Evolutionary conservation across 2,888 invertebrate species (phyloP), one percentile per base, ranked within the genome.

Genomic region (Hartigia nigra): DNA sequence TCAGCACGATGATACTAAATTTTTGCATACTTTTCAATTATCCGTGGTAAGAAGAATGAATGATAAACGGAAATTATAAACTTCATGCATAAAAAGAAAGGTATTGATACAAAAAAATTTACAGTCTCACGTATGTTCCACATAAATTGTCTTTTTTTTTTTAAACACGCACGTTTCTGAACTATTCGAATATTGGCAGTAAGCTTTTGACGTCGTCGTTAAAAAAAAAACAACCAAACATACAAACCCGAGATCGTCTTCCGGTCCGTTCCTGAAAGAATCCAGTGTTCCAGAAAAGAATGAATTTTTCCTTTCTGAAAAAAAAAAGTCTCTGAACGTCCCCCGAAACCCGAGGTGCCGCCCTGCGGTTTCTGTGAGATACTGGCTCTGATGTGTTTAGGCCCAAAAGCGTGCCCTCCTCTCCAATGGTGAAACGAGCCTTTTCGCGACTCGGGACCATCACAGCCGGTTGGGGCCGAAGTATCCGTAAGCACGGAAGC

Each of bases 361-460:
- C 88, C 84, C 84, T 85, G 88, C 88, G 88, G 85, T 90, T 91
- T 91, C 91, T 91, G 90, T 91, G 91, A 91, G 90, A 90, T 91
- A 91, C 91, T 91, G 89, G 90, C 88, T 91, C 90, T 91, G 86
- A 91, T 89, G 80, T 89, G 90, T 93, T 82, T 93, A 95, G 96
- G 89, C 97, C 97, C 84, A 98, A 98, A 93, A 97, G 97, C 91
- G 98, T 98, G 80, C 98, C 98, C 37, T 97, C 97, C 86, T 97
- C 97, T 74, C 98, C 98, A 39, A 98, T 98, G 97, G 97, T 98
- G 83, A 97, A 97, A 92, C 94, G 98, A 36, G 97, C 98, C 1
- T 97, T 98, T 91, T 97, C 97, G n/a, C 94, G 97, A 31, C 92
- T 98, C 80, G 97, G 97, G 31, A 97, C 96, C 75, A 96, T 98